Conservation (phyloP, 2,888 invertebrate genomes). For the Cosmia trapezina region DNA sequence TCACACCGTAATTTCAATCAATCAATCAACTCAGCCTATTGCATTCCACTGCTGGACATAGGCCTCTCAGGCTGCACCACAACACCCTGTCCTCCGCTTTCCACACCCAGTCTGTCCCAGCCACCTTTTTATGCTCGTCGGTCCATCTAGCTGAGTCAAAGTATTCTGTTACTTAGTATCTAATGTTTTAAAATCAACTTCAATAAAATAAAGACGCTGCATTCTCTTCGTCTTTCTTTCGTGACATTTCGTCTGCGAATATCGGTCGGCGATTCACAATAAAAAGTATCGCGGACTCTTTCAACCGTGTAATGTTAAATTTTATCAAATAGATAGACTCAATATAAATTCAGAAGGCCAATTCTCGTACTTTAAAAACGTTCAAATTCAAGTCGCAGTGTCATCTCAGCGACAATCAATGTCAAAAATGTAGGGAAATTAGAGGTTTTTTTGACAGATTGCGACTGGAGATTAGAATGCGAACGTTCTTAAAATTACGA, state of each 20-base stretch:
- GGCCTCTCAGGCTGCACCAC: not conserved
- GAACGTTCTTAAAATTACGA: too few relatives aligned
- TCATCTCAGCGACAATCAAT: too few relatives aligned
- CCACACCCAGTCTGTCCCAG: not conserved
- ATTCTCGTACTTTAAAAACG: too few relatives aligned
- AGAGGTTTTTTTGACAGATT: too few relatives aligned
- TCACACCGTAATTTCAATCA: not conserved
- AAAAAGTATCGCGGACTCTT: constrained; percentile 6
- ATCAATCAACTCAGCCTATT: not conserved
- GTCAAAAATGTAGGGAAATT: too few relatives aligned
- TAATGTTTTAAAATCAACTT: not conserved
- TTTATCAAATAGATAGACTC: constrained; percentile 6
- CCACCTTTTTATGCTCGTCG: not conserved
- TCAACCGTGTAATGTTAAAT: constrained; percentile 1
- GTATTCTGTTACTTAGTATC: not conserved
- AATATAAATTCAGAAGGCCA: not conserved
- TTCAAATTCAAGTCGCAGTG: too few relatives aligned
- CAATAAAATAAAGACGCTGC: not conserved
- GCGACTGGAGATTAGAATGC: too few relatives aligned
- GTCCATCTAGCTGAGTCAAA: not conserved
- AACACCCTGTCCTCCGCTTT: not conserved
- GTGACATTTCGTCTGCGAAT: constrained; percentile 16
- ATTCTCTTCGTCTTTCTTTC: constrained; percentile 1
- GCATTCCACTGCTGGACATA: not conserved
- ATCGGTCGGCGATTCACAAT: constrained; percentile 7